Percentiles rank a stretch among this genome's conserved stretches.
phyloP scores from a whole-genome alignment of 2,797 vertebrate genomes.

The Orientallactaga sibirica region DNA sequence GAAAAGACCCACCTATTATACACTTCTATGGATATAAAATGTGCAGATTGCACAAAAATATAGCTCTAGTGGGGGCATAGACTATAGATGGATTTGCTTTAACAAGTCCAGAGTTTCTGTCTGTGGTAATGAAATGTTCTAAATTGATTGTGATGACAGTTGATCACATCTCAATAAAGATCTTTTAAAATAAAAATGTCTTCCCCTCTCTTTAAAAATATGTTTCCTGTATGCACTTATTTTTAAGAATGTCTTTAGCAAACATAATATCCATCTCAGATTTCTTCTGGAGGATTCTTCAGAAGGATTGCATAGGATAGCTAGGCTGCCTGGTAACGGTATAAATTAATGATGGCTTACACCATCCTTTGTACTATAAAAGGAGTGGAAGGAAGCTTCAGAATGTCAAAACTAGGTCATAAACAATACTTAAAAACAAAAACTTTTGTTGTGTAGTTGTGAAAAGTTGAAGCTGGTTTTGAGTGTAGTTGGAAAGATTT shows the following conservation, averaged over 20 bases:
- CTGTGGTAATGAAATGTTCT: not conserved
- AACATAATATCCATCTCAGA: not conserved
- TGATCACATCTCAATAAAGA: not conserved
- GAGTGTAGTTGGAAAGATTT: not conserved
- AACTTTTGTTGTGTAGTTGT: constrained; percentile 7
- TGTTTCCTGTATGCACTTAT: not conserved
- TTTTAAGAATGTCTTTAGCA: constrained; percentile 21
- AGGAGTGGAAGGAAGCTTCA: constrained; percentile 36
- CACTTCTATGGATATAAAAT: not conserved
- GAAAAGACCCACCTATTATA: not conserved
- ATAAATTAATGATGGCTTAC: constrained; percentile 39
- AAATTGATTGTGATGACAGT: not conserved
- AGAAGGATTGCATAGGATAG: constrained; percentile 30
- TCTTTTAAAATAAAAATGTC: not conserved
- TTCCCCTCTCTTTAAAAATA: not conserved
- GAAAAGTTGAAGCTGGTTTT: constrained; percentile 57
- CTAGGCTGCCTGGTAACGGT: not conserved
- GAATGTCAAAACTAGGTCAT: constrained; percentile 69
- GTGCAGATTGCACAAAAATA: not conserved
- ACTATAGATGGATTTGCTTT: not conserved
- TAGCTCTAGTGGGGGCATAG: no score
- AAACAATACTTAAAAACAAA: not conserved
- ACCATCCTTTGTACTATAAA: constrained; percentile 28
- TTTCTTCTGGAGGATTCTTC: not conserved
- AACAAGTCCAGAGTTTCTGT: not conserved